Base-by-base conservation (phyloP, 1,140 invertebrate species). In the Elymnias hypermnestra region DNA sequence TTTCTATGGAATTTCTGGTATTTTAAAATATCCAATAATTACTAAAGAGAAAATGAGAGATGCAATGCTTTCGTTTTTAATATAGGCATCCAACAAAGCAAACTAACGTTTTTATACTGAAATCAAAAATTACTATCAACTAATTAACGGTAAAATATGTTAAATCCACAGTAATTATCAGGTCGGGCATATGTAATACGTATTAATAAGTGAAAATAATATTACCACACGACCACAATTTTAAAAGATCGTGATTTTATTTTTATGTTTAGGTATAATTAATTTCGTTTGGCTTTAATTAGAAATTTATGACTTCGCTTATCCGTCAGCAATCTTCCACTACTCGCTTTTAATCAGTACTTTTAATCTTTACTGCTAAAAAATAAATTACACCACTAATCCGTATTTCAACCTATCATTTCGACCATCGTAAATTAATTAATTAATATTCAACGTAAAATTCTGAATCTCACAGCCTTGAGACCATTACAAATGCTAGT, bases 401-500 rank as follows among this genome's bases (percentile, higher is more conserved):
- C 13, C 17, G 13, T n/a, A 12, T 21, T 21, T 41, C 13, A 49
- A 36, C 21, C 22, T 41, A 46, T 31, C 44, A 31, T 31, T 48
- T 33, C 25, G 38, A 22, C 19, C 38, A 51, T 47, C 41, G 26
- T 42, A 45, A 31, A 44, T 53, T 57, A 57, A 47, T 44, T 59
- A 56, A 59, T 61, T 59, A 53, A 55, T 45, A 63, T 60, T 52
- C 53, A 63, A 61, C 55, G 49, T 58, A 17, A 35, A 44, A 40
- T 53, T 55, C 55, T 55, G 15, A 28, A 50, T 53, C 55, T 50
- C 14, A 33, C 42, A 62, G 52, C 67, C 63, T 71, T 67, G 62
- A 31, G 39, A 41, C 46, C 21, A 26, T 49, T 49, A 49, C 38
- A 31, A 36, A 36, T 41, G 38, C 22, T 25, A 17, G 17, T 31